Evolutionary conservation across 2,113 vertebrate species (phyloP).

Genomic region (Calonectris borealis): DNA sequence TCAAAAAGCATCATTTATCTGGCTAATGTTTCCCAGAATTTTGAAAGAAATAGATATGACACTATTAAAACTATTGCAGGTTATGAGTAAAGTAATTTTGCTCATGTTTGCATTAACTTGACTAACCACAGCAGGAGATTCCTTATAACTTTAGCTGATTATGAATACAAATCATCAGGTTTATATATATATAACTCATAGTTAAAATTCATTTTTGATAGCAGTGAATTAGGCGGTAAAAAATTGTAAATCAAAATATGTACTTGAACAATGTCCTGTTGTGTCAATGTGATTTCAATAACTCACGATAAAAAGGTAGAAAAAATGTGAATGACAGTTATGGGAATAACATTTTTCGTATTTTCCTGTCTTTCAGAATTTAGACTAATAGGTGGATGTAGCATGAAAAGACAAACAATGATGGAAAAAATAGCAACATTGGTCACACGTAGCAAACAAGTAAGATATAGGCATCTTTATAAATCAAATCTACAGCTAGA

Average conservation of each 20-base stretch:
- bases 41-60: not conserved
- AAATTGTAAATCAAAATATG: not conserved
- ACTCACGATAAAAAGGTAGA: not conserved
- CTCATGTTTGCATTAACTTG: not conserved
- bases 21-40: not conserved
- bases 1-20: not conserved
- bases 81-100: not conserved
- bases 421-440: not conserved
- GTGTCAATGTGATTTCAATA: not conserved
- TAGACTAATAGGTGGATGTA: not conserved
- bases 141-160: not conserved
- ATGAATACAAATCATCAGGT: not conserved
- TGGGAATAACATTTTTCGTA: not conserved
- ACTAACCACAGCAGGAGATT: not conserved
- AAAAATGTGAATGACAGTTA: not conserved
- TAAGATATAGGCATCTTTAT: not conserved
- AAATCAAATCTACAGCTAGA: not conserved
- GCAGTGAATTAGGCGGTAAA: not conserved
- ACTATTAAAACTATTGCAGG: not conserved
- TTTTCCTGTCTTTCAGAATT: not conserved
- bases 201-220: not conserved
- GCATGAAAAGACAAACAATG: not conserved
- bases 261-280: not conserved
- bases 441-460: not conserved
- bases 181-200: not conserved